Evolutionary conservation across 2,113 vertebrate genomes (phyloP).

Genomic region (Ovis canadensis): DNA sequence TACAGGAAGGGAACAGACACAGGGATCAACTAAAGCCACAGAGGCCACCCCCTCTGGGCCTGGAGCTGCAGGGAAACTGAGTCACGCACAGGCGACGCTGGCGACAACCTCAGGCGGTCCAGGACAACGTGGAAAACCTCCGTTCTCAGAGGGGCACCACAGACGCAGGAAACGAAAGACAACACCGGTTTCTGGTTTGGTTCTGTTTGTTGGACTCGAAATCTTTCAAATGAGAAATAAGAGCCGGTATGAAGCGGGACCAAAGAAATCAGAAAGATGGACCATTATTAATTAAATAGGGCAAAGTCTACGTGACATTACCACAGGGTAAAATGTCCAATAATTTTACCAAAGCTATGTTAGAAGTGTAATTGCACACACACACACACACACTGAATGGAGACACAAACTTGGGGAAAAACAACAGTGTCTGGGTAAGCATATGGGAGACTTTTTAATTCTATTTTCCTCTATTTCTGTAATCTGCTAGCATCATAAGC

Average conservation of each 20-base stretch:
- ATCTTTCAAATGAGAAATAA: not conserved
- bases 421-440: not conserved
- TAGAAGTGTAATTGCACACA: no score
- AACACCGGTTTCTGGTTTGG: not conserved
- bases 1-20: not conserved
- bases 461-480: not conserved
- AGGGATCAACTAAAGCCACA: not conserved
- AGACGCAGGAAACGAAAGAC: not conserved
- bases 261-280: not conserved
- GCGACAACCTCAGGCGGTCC: not conserved
- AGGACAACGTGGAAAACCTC: not conserved
- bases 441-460: not conserved
- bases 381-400: not conserved
- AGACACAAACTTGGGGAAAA: not conserved
- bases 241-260: not conserved
- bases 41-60: not conserved
- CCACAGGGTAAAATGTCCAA: not conserved
- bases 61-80: not conserved
- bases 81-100: accelerated
- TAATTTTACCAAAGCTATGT: not conserved
- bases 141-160: not conserved
- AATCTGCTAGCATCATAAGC: not conserved
- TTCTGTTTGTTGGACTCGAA: no score
- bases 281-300: not conserved
- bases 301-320: not conserved